These are phyloP conservation scores for Percopsis transmontana DNA, from an alignment of 2,113 vertebrate genomes.

Conservation along the genomic window DNA sequence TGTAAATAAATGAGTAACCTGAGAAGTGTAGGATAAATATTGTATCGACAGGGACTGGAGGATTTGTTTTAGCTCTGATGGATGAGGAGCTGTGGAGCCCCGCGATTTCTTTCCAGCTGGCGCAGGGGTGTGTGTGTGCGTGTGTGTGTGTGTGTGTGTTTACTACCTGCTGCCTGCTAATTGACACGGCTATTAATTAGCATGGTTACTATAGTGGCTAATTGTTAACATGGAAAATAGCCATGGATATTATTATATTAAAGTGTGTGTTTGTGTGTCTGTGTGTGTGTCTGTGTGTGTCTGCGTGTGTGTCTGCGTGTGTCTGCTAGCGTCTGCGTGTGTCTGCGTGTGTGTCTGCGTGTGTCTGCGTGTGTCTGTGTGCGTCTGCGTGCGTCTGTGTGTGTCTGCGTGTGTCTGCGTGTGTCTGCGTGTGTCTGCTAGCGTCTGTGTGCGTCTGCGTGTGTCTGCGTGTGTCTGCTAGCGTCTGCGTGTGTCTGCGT, in stretches of 20 bases:
- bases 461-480: neutral
- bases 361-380: neutral
- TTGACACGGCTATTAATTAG: no score
- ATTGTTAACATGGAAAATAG: no score
- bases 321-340: neutral
- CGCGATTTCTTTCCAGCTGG: conserved; percentile 28
- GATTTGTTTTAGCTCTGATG: conserved; percentile 61
- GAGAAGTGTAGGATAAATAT: conserved; percentile 62
- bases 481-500: neutral
- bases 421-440: no score
- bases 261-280: neutral
- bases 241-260: no score
- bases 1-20: conserved; percentile 72
- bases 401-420: neutral
- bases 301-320: no score
- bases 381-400: no score
- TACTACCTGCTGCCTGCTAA: no score
- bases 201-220: no score
- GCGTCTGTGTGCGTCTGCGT: neutral
- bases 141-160: conserved; percentile 7
- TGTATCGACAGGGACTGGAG: conserved; percentile 59
- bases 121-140: neutral
- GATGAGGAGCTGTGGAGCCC: conserved; percentile 44
- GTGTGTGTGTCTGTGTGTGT: conserved; percentile 1
- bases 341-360: conserved; percentile 2